phyloP scores from a whole-genome alignment of 2,113 vertebrate genomes.

The Mormoops blainvillei region DNA sequence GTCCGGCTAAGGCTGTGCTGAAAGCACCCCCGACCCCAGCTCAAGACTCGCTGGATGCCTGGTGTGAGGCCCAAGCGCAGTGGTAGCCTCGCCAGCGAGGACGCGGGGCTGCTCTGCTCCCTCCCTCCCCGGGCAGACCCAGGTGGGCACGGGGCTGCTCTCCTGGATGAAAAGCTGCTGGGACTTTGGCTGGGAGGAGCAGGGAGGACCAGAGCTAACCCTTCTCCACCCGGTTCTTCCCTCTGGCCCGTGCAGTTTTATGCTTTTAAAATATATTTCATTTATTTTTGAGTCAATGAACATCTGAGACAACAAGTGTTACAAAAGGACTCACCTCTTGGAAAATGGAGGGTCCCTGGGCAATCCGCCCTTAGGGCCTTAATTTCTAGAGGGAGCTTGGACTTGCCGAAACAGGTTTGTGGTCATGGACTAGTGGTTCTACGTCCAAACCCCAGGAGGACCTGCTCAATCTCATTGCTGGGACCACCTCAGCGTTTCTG shows the following conservation, averaged over 20 bases:
- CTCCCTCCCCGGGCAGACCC: neutral
- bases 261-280: neutral
- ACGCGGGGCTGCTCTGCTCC: accelerated
- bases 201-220: neutral
- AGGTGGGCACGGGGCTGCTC: neutral
- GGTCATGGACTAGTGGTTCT: neutral
- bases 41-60: neutral
- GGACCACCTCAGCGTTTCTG: neutral
- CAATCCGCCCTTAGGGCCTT: neutral
- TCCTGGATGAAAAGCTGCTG: neutral
- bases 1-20: neutral
- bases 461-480: neutral
- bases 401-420: neutral
- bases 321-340: neutral
- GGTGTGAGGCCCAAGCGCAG: neutral
- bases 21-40: accelerated
- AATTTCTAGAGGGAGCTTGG: neutral
- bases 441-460: neutral
- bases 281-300: neutral
- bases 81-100: accelerated
- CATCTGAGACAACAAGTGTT: neutral
- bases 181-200: neutral
- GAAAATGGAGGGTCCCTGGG: neutral
- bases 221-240: neutral
- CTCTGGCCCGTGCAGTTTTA: neutral